Evolutionary conservation across 1,140 invertebrate genomes (phyloP).

Genomic region (Idris sp.): DNA sequence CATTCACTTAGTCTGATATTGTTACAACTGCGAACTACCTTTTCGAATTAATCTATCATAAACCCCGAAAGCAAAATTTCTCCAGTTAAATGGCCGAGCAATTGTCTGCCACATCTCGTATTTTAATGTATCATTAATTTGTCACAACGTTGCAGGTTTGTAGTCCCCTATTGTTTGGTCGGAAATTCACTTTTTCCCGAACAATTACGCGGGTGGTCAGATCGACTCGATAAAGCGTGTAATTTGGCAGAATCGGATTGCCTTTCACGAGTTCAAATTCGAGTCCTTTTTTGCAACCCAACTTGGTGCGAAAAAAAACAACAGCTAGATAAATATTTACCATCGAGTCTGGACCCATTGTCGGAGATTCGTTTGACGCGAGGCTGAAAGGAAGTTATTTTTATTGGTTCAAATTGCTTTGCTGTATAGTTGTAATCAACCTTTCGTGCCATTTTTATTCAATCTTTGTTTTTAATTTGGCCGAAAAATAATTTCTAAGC

Average conservation of each 20-base stretch:
- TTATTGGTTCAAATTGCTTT: conserved; percentile 16
- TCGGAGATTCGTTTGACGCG: conserved; percentile 24
- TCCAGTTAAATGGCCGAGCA: neutral
- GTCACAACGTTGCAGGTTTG: too few relatives aligned
- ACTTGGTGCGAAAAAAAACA: conserved; percentile 9
- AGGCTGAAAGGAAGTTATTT: conserved; percentile 15
- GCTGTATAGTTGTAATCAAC: conserved; percentile 1
- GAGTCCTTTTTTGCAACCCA: conserved; percentile 32
- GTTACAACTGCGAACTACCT: neutral
- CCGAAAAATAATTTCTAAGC: conserved; percentile 30
- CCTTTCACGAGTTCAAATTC: conserved; percentile 30
- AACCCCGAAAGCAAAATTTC: conserved; percentile 1
- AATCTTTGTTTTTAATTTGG: conserved; percentile 32
- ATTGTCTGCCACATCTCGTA: too few relatives aligned
- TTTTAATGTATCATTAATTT: conserved; percentile 10
- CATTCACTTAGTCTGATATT: conserved; percentile 1
- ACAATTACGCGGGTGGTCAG: conserved; percentile 38
- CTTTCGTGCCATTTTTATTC: conserved; percentile 12
- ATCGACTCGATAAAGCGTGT: conserved; percentile 62
- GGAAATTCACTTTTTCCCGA: conserved; percentile 63
- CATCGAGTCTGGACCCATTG: conserved; percentile 1
- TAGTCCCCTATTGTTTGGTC: too few relatives aligned
- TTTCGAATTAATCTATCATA: conserved; percentile 6
- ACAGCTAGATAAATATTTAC: conserved; percentile 30
- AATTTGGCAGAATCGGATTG: conserved; percentile 60